These are phyloP conservation scores for Enteromius thamalakanensis DNA, from an alignment of 2,797 vertebrate genomes.

Conservation along the genomic window DNA sequence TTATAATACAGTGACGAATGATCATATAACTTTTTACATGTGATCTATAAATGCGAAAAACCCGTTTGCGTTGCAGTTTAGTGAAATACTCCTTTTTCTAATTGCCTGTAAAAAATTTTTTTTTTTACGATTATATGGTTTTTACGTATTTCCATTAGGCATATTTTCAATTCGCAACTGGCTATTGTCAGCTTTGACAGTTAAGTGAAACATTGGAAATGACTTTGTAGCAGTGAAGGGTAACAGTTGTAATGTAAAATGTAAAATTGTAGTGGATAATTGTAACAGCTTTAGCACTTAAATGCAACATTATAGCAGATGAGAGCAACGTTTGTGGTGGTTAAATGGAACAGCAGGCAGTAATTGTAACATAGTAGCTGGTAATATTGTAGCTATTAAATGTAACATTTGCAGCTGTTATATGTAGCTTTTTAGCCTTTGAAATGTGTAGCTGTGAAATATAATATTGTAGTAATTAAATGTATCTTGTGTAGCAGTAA, in stretches of 20 bases:
- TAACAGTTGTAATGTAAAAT: not conserved
- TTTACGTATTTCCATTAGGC: no score
- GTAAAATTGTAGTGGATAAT: not conserved
- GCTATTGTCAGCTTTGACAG: not conserved
- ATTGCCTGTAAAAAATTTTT: no score
- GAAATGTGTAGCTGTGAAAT: not conserved
- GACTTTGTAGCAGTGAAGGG: not conserved
- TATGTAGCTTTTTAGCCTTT: not conserved
- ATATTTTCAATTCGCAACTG: no score
- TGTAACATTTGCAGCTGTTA: not conserved
- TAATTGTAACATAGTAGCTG: not conserved
- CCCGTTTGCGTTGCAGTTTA: no score
- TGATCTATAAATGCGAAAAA: no score
- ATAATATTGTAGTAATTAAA: not conserved
- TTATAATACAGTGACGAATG: no score
- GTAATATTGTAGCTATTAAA: no score
- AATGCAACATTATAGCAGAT: not conserved
- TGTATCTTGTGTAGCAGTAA: no score
- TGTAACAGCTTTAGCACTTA: not conserved
- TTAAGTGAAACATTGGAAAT: not conserved
- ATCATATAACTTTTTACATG: no score
- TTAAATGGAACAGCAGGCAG: not conserved
- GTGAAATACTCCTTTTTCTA: no score
- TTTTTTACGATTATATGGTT: no score
- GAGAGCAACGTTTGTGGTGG: no score